These are phyloP conservation scores for Clanis bilineata DNA, from an alignment of 2,888 invertebrate species.

Conservation along the genomic window DNA sequence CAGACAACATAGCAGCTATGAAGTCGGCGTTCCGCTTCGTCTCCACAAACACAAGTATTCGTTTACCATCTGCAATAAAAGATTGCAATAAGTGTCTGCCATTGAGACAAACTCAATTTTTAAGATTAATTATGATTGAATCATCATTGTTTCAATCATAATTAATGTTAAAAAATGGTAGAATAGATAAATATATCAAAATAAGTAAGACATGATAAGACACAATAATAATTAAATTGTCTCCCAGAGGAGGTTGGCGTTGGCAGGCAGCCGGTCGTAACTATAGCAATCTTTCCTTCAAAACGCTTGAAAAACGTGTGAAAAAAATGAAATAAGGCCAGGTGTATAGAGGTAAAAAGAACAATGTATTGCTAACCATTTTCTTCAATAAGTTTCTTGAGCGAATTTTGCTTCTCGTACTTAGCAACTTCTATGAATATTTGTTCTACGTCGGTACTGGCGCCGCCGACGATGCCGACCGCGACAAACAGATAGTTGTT, in stretches of 20 bases:
- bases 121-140: too few relatives aligned
- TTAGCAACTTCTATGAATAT: conserved; percentile 86
- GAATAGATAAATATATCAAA: too few relatives aligned
- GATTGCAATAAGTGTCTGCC: background rate
- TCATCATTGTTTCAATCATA: too few relatives aligned
- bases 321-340: too few relatives aligned
- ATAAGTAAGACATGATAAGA: too few relatives aligned
- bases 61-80: conserved; percentile 54
- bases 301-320: too few relatives aligned
- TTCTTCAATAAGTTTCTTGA: conserved; percentile 85
- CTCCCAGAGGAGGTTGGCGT: too few relatives aligned
- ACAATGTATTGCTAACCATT: conserved; percentile 58
- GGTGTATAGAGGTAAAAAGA: too few relatives aligned
- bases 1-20: conserved; percentile 90
- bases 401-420: conserved; percentile 87
- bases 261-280: too few relatives aligned
- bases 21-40: conserved; percentile 95
- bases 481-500: conserved; percentile 92
- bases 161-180: too few relatives aligned
- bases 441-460: conserved; percentile 95
- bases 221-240: too few relatives aligned
- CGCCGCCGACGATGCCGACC: conserved; percentile 96
- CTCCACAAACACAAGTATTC: conserved; percentile 94
- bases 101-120: background rate
- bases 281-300: too few relatives aligned